Evolutionary conservation across 2,797 vertebrate species (phyloP).

Genomic region (Scolopax bukidnonensis): DNA sequence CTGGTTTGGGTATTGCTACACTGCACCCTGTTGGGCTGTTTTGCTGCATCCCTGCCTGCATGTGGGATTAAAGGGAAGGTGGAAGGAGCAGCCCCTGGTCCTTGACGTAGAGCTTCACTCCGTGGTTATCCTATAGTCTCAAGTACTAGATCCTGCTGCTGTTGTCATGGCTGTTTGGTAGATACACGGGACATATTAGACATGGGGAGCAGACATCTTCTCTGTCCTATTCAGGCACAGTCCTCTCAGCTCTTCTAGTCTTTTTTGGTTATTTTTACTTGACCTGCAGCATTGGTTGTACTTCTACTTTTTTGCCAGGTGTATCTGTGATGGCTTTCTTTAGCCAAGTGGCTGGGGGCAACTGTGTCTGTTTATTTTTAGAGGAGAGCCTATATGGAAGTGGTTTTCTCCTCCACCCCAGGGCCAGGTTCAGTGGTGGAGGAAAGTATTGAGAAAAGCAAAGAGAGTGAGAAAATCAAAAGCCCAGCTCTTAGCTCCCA

Average conservation of each 20-base stretch:
- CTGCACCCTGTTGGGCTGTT: neutral
- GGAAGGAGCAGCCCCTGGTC: neutral
- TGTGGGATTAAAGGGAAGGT: neutral
- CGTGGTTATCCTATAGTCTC: neutral
- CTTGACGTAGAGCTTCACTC: neutral
- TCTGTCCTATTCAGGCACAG: neutral
- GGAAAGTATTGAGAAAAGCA: neutral
- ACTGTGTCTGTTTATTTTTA: neutral
- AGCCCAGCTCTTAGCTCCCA: neutral
- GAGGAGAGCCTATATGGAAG: neutral
- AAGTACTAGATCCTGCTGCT: neutral
- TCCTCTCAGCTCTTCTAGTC: neutral
- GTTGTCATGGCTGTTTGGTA: neutral
- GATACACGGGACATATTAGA: neutral
- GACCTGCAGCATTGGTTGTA: neutral
- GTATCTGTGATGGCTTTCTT: neutral
- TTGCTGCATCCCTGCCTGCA: neutral
- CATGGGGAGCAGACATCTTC: neutral
- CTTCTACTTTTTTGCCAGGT: neutral
- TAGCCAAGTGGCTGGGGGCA: neutral
- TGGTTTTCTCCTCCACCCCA: neutral
- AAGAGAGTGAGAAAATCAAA: neutral
- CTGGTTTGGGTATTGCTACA: neutral
- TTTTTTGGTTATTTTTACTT: neutral
- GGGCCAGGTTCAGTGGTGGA: neutral